phyloP scores from a whole-genome alignment of 92 coral and sea anemone species.

The Epizoanthus ramosus region DNA sequence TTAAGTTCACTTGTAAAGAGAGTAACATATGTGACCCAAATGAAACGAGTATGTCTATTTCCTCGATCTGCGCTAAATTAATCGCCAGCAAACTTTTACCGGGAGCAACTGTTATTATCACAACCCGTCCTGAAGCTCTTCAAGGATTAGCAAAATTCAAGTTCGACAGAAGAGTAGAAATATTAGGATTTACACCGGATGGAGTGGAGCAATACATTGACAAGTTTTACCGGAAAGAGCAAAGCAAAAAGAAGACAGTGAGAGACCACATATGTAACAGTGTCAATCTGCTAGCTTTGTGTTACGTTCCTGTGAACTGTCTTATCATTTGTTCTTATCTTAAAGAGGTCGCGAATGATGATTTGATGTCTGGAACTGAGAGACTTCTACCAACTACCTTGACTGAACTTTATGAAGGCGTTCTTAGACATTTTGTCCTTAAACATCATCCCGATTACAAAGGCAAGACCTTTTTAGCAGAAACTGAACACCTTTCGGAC shows the following conservation, averaged over 20 bases:
- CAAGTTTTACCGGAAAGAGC: not conserved
- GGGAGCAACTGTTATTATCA: not conserved
- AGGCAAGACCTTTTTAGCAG: not conserved
- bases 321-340: not conserved
- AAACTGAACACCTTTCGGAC: not conserved
- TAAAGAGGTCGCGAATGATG: not conserved
- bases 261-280: not conserved
- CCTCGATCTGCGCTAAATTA: not conserved
- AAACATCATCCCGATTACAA: slow-evolving; percentile 2
- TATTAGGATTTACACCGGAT: slow-evolving; percentile 8
- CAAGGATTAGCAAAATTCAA: not conserved
- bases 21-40: too few relatives aligned
- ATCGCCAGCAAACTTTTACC: not conserved
- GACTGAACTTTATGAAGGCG: slow-evolving; percentile 8
- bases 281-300: not conserved
- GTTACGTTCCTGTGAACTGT: slow-evolving; percentile 2
- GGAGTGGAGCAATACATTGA: not conserved
- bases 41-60: not conserved
- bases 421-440: slow-evolving; percentile 3
- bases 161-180: not conserved
- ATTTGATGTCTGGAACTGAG: not conserved
- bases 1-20: too few relatives aligned
- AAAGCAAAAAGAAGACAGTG: slow-evolving; percentile 3
- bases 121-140: not conserved
- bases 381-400: not conserved